Evolutionary conservation across 2,797 vertebrate species (phyloP), one percentile per base, ranked within the genome.

Genomic region (Sciaenops ocellatus): DNA sequence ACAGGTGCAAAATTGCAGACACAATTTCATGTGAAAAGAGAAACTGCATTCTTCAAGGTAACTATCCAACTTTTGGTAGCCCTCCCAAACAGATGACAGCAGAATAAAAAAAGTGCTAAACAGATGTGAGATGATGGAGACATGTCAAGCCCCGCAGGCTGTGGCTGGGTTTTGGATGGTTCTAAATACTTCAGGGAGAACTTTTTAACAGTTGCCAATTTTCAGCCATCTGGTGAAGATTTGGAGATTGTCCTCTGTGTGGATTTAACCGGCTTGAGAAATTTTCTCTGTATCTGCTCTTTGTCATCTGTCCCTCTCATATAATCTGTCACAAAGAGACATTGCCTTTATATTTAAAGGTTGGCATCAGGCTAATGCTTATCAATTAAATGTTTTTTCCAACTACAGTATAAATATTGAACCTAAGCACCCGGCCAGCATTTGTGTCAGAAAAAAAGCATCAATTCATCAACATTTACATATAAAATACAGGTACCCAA

Each of bases 61-160:
- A 60, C 4, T 11, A 2, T 11, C 17, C 48, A 63, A 42, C 9
- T 69, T 47, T 30, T 55, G 30, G 7, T 20, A 56, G 17, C 10
- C 22, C 24, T 17, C 6, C 20, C 12, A 38, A 42, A 28, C 51
- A 50, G 15, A 56, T 69, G 18, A 78, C 34, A 48, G 17, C 3
- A 0, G 15, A 4, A 22, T 3, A 10, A 44, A 42, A 48, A 26
- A 38, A n/a, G 18, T n/a, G 1, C 5, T 20, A 77, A 84, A 62
- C 82, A 84, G 61, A 83, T 81, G 75, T 70, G 34, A 74, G 50
- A 83, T 42, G 51, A 76, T 80, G 54, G 71, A 76, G 41, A 84
- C 44, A 62, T 68, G 69, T 80, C 54, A 64, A 46, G 22, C 16
- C 66, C 69, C 0, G 6, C 57, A 62, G 69, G 63, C 57, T 41